These are phyloP conservation scores for Spheniscus mendiculus DNA, from an alignment of 2,113 vertebrate species.

Conservation along the genomic window DNA sequence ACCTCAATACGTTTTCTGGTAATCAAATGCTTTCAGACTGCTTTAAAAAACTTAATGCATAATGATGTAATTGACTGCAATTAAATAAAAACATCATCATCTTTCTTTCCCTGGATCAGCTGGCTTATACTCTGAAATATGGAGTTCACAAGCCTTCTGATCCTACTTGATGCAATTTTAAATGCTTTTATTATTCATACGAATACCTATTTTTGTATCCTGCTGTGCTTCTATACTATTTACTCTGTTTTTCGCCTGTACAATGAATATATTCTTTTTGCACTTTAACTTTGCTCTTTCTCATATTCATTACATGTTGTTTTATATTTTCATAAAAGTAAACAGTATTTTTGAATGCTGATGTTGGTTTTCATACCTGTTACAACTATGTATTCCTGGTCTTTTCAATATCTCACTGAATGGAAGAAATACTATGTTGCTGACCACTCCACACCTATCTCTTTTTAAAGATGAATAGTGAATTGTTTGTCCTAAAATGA, in stretches of 20 bases:
- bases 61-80: background rate
- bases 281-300: background rate
- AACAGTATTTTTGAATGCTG: background rate
- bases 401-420: background rate
- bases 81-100: background rate
- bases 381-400: background rate
- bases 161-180: background rate
- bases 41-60: background rate
- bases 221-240: background rate
- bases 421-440: background rate
- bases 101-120: background rate
- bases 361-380: background rate
- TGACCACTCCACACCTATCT: background rate
- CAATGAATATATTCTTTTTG: background rate
- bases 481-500: background rate
- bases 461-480: background rate
- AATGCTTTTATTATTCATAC: background rate
- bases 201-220: background rate
- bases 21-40: background rate
- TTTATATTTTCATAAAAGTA: background rate
- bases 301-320: background rate
- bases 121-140: background rate
- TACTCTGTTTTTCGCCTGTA: background rate
- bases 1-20: background rate
- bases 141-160: background rate